phyloP scores from a whole-genome alignment of 2,888 invertebrate species.

The Ophioninae sp. region DNA sequence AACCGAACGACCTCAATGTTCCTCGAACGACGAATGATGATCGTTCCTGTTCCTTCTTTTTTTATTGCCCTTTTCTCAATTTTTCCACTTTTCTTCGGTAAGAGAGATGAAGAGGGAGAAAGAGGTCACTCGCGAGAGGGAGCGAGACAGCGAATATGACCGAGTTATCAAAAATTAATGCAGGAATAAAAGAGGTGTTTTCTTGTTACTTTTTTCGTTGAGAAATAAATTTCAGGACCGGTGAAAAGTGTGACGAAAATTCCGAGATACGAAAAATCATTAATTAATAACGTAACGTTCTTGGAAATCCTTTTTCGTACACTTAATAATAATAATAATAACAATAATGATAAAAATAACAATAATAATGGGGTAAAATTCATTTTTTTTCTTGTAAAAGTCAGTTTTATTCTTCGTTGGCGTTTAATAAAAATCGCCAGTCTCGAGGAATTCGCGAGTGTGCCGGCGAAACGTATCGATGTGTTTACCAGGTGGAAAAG shows the following conservation, averaged over 20 bases:
- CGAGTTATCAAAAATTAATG: constrained; percentile 11
- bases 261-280: no score
- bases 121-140: constrained; percentile 22
- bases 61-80: background rate
- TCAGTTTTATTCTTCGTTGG: background rate
- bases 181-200: constrained; percentile 8
- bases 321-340: background rate
- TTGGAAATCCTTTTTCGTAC: no score
- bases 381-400: background rate
- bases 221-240: background rate
- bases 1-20: no score
- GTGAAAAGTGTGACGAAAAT: no score
- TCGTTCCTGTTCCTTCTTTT: no score
- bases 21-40: background rate
- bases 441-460: constrained; percentile 32
- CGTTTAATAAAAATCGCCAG: background rate
- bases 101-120: constrained; percentile 6
- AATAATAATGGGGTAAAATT: background rate
- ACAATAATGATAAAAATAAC: background rate
- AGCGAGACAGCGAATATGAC: constrained; percentile 1
- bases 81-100: background rate
- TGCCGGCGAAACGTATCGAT: constrained; percentile 46
- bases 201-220: background rate
- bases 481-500: constrained; percentile 53
- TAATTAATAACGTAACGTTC: background rate